Conservation (phyloP, 2,113 vertebrate species). For the Cromileptes altivelis region DNA sequence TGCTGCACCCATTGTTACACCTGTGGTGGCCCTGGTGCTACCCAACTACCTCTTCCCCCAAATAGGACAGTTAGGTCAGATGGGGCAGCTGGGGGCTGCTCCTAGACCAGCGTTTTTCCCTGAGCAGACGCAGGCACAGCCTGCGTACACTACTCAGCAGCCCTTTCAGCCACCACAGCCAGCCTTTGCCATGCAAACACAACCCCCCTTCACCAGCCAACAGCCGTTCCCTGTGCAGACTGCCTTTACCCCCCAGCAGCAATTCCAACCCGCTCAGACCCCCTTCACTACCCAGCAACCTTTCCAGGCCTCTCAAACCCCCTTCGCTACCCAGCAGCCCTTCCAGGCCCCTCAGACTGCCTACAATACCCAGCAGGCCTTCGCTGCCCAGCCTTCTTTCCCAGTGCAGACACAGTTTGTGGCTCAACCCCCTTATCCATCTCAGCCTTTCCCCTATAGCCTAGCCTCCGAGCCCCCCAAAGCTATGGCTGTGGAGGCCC, state of each 20-base stretch:
- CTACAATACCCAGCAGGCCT: conserved; percentile 69
- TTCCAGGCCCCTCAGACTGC: conserved; percentile 67
- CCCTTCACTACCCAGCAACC: conserved; percentile 78
- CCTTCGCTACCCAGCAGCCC: conserved; percentile 76
- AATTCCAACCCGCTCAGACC: conserved; percentile 69
- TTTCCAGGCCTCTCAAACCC: conserved; percentile 71
- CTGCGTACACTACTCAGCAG: conserved; percentile 76
- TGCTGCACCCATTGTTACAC: conserved; percentile 87
- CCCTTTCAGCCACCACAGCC: conserved; percentile 72
- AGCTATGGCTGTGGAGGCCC: conserved; percentile 56
- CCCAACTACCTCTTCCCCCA: conserved; percentile 88
- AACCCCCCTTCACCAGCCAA: conserved; percentile 65
- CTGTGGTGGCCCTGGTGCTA: conserved; percentile 90
- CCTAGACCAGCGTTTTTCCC: conserved; percentile 83
- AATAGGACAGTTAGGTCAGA: conserved; percentile 67
- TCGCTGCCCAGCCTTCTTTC: conserved; percentile 80
- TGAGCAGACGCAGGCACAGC: conserved; percentile 78
- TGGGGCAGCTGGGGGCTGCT: conserved; percentile 71
- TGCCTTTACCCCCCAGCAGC: conserved; percentile 78
- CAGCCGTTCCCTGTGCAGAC: conserved; percentile 79
- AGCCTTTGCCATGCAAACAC: conserved; percentile 67
- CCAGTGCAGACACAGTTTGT: conserved; percentile 74
- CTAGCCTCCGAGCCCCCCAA: conserved; percentile 77
- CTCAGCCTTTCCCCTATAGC: conserved; percentile 80
- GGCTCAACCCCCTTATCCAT: conserved; percentile 60